phyloP scores from a whole-genome alignment of 2,113 vertebrate species.

The Hippotragus niger region DNA sequence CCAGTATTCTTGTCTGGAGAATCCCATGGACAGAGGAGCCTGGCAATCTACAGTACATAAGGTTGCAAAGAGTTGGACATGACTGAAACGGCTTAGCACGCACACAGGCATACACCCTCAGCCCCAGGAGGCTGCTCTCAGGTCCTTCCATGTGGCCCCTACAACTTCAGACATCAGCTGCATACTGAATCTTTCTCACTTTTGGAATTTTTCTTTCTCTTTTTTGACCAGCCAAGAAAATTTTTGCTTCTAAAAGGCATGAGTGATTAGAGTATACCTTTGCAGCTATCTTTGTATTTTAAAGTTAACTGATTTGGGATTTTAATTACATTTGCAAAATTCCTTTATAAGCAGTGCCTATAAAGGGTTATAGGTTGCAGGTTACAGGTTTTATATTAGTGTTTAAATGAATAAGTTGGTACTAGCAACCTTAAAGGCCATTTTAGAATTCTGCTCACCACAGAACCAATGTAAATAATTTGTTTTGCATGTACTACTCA shows the following conservation, averaged over 20 bases:
- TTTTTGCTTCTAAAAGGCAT: neutral
- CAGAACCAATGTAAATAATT: neutral
- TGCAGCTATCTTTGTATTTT: neutral
- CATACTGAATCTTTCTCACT: neutral
- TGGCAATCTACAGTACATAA: neutral
- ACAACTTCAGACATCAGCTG: neutral
- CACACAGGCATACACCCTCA: neutral
- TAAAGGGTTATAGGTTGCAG: neutral
- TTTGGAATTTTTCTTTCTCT: neutral
- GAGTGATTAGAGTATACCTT: neutral
- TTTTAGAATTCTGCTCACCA: neutral
- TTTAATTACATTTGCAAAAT: conserved; percentile 19
- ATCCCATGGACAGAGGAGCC: neutral
- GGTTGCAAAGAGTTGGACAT: neutral
- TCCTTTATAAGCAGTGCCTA: neutral
- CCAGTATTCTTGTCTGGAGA: neutral
- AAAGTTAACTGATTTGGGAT: neutral
- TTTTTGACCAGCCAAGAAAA: neutral
- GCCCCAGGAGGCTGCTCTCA: neutral
- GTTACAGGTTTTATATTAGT: neutral
- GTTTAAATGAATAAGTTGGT: conserved; percentile 18
- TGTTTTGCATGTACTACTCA: neutral
- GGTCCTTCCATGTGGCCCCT: neutral
- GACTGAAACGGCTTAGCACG: neutral
- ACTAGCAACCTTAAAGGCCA: neutral